Conservation (phyloP, 2,888 invertebrate genomes). For the Acleris holmiana region DNA sequence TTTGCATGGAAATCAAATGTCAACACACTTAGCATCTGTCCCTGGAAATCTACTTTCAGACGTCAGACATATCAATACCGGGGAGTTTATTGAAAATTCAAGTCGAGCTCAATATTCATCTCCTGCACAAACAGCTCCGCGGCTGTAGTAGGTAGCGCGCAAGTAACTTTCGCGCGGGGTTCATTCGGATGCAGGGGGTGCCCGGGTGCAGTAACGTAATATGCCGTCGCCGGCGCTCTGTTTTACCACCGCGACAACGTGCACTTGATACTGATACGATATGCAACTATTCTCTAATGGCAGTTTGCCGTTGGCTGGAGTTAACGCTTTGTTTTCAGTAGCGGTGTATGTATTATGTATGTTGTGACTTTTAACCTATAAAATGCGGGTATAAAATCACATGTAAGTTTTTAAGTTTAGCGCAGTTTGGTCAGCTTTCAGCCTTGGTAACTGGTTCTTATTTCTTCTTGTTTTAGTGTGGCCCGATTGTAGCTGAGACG, state of each 20-base stretch:
- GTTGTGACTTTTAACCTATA: too few relatives aligned
- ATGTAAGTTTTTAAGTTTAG: too few relatives aligned
- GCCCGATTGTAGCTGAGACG: too few relatives aligned
- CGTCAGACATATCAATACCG: conserved; percentile 35
- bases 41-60: conserved; percentile 20
- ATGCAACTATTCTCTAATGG: conserved; percentile 43
- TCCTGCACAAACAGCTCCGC: conserved; percentile 35
- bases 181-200: conserved; percentile 48
- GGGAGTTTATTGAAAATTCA: conserved; percentile 37
- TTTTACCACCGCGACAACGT: conserved; percentile 49
- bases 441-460: too few relatives aligned
- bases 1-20: conserved; percentile 31
- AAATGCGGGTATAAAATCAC: too few relatives aligned
- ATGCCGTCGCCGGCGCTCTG: conserved; percentile 47
- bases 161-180: conserved; percentile 34
- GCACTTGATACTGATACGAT: conserved; percentile 47
- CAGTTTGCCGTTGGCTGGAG: conserved; percentile 12
- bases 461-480: too few relatives aligned
- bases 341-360: background rate
- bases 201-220: conserved; percentile 45
- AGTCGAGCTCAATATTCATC: conserved; percentile 38
- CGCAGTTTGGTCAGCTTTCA: too few relatives aligned
- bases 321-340: conserved; percentile 2
- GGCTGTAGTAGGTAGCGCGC: conserved; percentile 27
- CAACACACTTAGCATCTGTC: conserved; percentile 27